A percentile compares a stretch with the other conserved stretches of the same genome.
Conservation (phyloP, 1,140 invertebrate species). For the Drosophila lacertosa region DNA sequence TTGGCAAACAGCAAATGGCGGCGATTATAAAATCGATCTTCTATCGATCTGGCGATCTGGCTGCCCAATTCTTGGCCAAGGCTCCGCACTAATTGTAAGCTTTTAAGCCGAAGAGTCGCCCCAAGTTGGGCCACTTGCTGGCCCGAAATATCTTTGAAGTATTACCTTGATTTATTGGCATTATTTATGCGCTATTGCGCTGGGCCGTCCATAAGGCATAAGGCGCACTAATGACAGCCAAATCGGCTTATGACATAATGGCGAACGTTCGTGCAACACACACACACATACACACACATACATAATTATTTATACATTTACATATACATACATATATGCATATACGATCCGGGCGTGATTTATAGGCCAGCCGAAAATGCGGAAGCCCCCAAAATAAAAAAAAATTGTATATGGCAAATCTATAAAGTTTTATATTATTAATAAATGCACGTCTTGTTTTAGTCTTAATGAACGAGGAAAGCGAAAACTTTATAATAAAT, state of each 20-base stretch:
- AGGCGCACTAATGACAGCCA: constrained; percentile 62
- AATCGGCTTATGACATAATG: constrained; percentile 80
- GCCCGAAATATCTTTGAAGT: constrained; percentile 46
- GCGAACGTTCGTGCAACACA: constrained; percentile 18
- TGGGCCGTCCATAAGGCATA: constrained; percentile 28
- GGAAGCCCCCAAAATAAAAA: constrained; percentile 61
- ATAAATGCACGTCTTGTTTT: constrained; percentile 43
- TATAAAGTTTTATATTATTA: constrained; percentile 63
- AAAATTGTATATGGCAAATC: constrained; percentile 67
- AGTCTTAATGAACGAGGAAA: constrained; percentile 53
- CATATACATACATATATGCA: constrained; percentile 1
- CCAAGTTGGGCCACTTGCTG: neutral
- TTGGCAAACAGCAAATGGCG: constrained; percentile 26
- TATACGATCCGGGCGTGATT: constrained; percentile 51
- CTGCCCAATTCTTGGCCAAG: constrained; percentile 20
- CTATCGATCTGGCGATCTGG: constrained; percentile 7
- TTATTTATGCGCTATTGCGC: constrained; percentile 51
- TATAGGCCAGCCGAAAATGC: constrained; percentile 56
- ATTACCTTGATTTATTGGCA: constrained; percentile 71
- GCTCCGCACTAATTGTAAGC: constrained; percentile 48
- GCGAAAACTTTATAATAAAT: constrained; percentile 8
- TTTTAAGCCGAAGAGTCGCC: constrained; percentile 30
- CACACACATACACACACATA: constrained; percentile 12
- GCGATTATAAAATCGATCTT: constrained; percentile 2
- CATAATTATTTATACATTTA: constrained; percentile 2